Evolutionary conservation across 2,797 vertebrate species (phyloP).

Genomic region (Anguilla marmorata): DNA sequence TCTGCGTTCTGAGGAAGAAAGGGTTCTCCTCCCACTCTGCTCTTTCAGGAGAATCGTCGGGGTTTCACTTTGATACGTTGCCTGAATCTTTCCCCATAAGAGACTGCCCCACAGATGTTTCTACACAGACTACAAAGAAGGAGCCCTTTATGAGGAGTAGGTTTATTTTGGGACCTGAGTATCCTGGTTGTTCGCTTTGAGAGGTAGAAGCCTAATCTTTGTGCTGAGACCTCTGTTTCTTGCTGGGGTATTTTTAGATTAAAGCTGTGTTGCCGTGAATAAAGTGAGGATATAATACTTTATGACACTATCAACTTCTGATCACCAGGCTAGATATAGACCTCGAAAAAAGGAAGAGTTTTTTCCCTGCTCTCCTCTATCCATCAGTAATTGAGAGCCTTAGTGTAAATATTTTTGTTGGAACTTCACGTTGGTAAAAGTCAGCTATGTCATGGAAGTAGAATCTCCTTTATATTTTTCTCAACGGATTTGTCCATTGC

Average conservation of each 20-base stretch:
- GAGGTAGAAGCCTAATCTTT: constrained; percentile 64
- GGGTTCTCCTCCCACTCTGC: constrained; percentile 65
- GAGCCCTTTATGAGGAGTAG: constrained; percentile 76
- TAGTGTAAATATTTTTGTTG: constrained; percentile 20
- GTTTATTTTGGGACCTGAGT: constrained; percentile 76
- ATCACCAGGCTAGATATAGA: constrained; percentile 56
- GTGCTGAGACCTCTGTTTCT: constrained; percentile 70
- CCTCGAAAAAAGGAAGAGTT: constrained; percentile 41
- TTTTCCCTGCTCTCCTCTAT: background rate
- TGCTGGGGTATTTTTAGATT: constrained; percentile 79
- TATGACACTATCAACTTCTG: constrained; percentile 71
- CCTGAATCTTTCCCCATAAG: constrained; percentile 75
- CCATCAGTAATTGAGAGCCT: constrained; percentile 10
- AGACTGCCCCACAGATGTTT: constrained; percentile 84
- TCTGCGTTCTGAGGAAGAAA: constrained; percentile 33
- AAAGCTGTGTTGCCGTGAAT: constrained; percentile 71
- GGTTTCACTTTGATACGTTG: constrained; percentile 76
- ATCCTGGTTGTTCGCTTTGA: constrained; percentile 69
- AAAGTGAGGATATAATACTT: constrained; percentile 73
- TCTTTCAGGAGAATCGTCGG: constrained; percentile 72
- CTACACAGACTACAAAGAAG: constrained; percentile 82
- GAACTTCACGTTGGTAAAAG: background rate
- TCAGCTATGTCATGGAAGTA: background rate
- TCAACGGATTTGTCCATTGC: background rate
- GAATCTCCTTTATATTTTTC: background rate